Percentiles rank a stretch among this genome's conserved stretches.
Conservation (phyloP, 37 sponge, comb jelly and placozoan species). For the Chondrosia reniformis region DNA sequence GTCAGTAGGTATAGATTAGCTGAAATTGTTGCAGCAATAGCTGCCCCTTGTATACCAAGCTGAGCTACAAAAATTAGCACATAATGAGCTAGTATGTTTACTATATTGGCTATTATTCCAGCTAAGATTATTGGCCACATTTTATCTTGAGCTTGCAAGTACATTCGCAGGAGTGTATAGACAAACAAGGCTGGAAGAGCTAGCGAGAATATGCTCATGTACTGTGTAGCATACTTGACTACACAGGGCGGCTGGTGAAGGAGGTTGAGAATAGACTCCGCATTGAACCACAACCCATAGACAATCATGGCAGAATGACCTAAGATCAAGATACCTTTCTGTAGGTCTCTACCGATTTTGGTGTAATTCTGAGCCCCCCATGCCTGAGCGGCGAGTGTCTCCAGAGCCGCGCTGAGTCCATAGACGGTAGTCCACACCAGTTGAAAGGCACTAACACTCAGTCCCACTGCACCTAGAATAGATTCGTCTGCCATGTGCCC, state of each 20-base stretch:
- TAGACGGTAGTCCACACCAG: too few species aligned
- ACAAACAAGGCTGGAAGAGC: not conserved
- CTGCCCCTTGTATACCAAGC: conserved; percentile 26
- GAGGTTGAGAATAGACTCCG: conserved; percentile 48
- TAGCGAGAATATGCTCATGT: not conserved
- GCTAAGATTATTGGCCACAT: conserved; percentile 35
- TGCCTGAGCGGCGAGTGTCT: conserved; percentile 19
- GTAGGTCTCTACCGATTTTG: conserved; percentile 47
- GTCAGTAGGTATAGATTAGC: not conserved
- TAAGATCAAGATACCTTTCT: conserved; percentile 40
- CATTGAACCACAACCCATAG: conserved; percentile 35
- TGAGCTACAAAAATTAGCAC: conserved; percentile 27
- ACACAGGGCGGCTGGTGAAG: conserved; percentile 46
- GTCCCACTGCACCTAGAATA: too few species aligned
- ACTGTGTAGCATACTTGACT: conserved; percentile 21
- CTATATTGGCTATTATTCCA: conserved; percentile 4
- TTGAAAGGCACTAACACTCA: too few species aligned
- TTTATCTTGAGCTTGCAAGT: conserved; percentile 56
- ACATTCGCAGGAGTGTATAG: conserved; percentile 33
- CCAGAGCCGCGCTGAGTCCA: not conserved
- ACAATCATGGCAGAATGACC: conserved; percentile 7
- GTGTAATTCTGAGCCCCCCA: conserved; percentile 67
- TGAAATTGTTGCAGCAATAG: not conserved
- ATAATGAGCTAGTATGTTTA: conserved; percentile 21
- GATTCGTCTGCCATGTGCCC: too few species aligned